Evolutionary conservation across 2,113 vertebrate species (phyloP), one percentile per base, ranked within the genome.

Genomic region (Anolis carolinensis): DNA sequence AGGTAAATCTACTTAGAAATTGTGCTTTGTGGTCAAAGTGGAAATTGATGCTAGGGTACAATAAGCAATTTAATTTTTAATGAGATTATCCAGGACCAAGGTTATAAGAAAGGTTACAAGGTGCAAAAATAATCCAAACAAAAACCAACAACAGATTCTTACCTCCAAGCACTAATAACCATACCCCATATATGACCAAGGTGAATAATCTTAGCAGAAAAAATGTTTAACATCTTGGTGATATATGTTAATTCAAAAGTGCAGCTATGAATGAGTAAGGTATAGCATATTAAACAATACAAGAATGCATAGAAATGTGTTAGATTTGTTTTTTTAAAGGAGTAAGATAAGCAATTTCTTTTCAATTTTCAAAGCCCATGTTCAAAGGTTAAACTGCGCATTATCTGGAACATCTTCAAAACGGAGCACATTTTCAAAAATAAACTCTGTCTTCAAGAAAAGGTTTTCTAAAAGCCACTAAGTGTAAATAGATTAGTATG

Each of bases 31-130:
- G 95, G 96, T 96, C 95, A 96, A 97, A 96, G 90, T 93, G 81
- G 87, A 94, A 95, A 96, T 93, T 7, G 89, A 96, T 95, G 88
- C 88, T 86, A 93, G 86, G 90, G 88, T 96, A 93, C 95, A 97
- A 96, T 95, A 96, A 96, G 93, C 93, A 95, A 96, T 96, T 97
- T 95, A 96, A 96, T 97, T 96, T 96, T 97, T 97, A 96, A 97
- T 96, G 95, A 96, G 93, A 71, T 92, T 89, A 92, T 92, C 81
- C 55, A 27, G 93, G 91, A 90, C 87, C 94, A 96, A 96, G 95
- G 95, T 96, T 95, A 95, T 89, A 94, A 92, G 39, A 90, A 94
- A 95, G 92, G 71, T 90, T 83, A 92, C 91, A 94, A 94, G 70
- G 90, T 93, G 81, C 50, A 4, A 85, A 91, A 88, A 91, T 62